A percentile compares a stretch with the other conserved stretches of the same genome.
These are phyloP conservation scores for Drosophila hawaiiensis DNA, from an alignment of 2,888 invertebrate genomes.

Conservation along the genomic window DNA sequence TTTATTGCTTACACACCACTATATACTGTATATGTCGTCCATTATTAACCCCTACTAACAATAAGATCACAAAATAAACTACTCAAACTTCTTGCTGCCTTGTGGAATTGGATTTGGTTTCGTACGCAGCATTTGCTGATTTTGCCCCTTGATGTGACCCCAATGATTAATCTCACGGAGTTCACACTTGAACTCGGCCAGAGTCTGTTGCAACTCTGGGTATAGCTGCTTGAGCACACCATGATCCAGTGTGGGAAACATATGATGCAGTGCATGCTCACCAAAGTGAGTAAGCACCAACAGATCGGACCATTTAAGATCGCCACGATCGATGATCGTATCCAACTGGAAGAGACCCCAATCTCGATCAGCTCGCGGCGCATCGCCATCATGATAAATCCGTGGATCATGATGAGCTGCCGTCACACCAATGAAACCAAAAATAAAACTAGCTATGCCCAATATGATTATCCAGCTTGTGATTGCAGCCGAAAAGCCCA, in stretches of 20 bases:
- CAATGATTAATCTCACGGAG: slow-evolving; percentile 86
- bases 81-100: slow-evolving; percentile 51
- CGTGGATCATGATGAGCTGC: slow-evolving; percentile 92
- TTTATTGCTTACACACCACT: not conserved
- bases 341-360: slow-evolving; percentile 92
- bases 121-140: slow-evolving; percentile 86
- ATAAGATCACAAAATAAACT: slow-evolving; percentile 2
- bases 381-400: slow-evolving; percentile 91
- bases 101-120: slow-evolving; percentile 83
- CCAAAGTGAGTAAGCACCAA: slow-evolving; percentile 90
- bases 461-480: slow-evolving; percentile 87
- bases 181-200: slow-evolving; percentile 77
- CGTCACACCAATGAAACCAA: slow-evolving; percentile 88
- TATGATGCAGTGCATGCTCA: slow-evolving; percentile 91
- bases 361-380: slow-evolving; percentile 86
- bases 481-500: slow-evolving; percentile 44
- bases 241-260: slow-evolving; percentile 93
- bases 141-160: slow-evolving; percentile 89
- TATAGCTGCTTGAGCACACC: slow-evolving; percentile 88
- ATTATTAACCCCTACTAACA: not conserved
- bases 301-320: slow-evolving; percentile 88
- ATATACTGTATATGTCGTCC: not conserved
- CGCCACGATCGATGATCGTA: slow-evolving; percentile 89
- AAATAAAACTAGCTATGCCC: slow-evolving; percentile 87
- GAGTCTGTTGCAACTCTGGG: slow-evolving; percentile 85